Percentiles rank a stretch among this genome's conserved stretches.
Conservation (phyloP, 2,797 vertebrate species). For the Phataginus tricuspis region DNA sequence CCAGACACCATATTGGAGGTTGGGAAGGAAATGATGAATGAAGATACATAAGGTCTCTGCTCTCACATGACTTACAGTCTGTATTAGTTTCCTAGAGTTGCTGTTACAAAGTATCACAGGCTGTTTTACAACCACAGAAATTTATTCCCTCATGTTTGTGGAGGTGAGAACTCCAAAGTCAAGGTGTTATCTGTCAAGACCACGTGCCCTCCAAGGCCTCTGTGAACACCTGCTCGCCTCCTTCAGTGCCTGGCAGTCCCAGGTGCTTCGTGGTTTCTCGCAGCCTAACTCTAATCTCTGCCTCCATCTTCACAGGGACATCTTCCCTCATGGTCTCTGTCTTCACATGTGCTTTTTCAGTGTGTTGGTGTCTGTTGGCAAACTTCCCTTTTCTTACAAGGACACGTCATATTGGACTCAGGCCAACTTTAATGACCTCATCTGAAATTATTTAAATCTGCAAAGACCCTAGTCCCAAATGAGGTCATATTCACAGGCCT, state of each 20-base stretch:
- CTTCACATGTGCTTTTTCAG: neutral
- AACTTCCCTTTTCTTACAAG: neutral
- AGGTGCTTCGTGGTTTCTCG: neutral
- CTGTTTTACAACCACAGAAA: neutral
- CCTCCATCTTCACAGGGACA: neutral
- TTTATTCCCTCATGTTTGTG: neutral
- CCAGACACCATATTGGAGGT: neutral
- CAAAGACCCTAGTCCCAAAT: neutral
- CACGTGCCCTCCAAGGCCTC: neutral
- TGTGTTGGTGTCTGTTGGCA: neutral
- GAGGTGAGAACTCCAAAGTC: neutral
- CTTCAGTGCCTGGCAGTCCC: neutral
- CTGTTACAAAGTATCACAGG: neutral
- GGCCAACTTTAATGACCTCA: neutral
- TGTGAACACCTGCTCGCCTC: neutral
- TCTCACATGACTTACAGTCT: neutral
- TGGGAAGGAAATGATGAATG: neutral
- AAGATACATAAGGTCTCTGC: neutral
- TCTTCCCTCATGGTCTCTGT: neutral
- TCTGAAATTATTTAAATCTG: neutral
- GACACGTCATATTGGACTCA: neutral
- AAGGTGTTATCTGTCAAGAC: neutral
- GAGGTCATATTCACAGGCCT: neutral
- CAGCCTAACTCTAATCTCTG: neutral
- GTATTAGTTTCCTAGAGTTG: neutral